These are phyloP conservation scores for Hemiscyllium ocellatum DNA, from an alignment of 2,113 vertebrate genomes.

Conservation along the genomic window DNA sequence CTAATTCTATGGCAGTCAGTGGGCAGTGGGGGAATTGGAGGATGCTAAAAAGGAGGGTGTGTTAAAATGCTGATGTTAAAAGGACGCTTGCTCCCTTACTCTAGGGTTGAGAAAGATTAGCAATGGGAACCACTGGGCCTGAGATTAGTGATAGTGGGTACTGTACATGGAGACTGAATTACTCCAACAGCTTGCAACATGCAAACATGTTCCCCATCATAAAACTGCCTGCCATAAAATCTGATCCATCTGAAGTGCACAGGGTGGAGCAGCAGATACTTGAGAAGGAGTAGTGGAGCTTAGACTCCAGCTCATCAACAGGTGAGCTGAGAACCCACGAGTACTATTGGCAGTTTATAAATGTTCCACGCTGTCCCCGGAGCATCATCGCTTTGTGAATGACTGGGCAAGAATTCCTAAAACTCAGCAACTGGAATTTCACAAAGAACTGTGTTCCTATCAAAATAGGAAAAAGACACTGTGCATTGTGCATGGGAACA, in stretches of 20 bases:
- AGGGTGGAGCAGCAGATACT: not conserved
- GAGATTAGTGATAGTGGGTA: not conserved
- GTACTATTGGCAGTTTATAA: not conserved
- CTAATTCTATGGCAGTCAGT: not conserved
- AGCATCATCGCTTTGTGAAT: not conserved
- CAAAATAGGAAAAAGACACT: not conserved
- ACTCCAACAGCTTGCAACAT: slow-evolving; percentile 5
- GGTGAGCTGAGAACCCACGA: not conserved
- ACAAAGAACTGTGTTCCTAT: not conserved
- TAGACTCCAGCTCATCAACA: not conserved
- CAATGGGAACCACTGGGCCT: not conserved
- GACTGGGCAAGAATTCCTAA: not conserved
- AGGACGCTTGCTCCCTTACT: not conserved
- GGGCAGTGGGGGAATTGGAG: not conserved
- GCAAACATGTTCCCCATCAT: not conserved
- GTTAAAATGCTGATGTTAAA: not conserved
- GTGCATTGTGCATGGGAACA: not conserved
- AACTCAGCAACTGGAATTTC: not conserved
- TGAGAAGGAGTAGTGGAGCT: not conserved
- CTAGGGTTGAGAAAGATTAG: not conserved
- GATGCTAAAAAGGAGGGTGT: not conserved
- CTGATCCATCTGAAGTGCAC: not conserved
- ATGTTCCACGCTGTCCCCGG: not conserved
- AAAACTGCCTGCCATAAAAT: not conserved
- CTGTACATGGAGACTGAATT: not conserved